Evolutionary conservation across 2,797 vertebrate species (phyloP), one percentile per base, ranked within the genome.

Genomic region (Lates japonicus): DNA sequence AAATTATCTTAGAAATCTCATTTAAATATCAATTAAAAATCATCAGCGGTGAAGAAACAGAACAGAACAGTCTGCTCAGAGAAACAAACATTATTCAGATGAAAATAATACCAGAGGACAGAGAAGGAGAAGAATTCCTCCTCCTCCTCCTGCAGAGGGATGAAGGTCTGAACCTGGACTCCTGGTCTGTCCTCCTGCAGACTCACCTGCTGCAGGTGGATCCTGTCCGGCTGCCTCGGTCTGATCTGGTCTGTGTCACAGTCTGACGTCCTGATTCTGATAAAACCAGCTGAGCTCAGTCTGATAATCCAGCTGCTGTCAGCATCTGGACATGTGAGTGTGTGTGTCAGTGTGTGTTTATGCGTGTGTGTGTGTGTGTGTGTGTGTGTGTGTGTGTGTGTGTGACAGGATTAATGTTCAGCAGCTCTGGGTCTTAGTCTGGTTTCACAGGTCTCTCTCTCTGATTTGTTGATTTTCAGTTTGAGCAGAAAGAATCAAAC

Each of bases 271-370:
- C 76, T 83, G 76, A 49, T 51, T 88, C 62, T 82, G 64, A 64
- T 73, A n/a, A 66, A 72, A 61, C 17, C 64, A 33, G 75, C 29
- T 68, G 60, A 87, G 72, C 76, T 78, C 54, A 51, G 72, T n/a
- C 80, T 70, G 88, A 92, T 94, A 91, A 95, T 87, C 91, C 87
- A 90, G 88, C 83, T 90, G 91, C 76, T 80, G 35, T 78, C 76
- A 78, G 62, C 90, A 92, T 93, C 91, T 90, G 89, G 80, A 76
- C 87, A 90, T 61, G 75, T 85, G 88, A 81, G 74, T 31, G 37
- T 54, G 72, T 69, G 73, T 70, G 65, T 76, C 54, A 62, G 74
- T 35, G 62, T 54, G 60, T 20, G 0, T 22, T 41, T 41, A 64
- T 20, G 10, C 39, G 67, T 14, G 7, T 61, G 57, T 82, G 62